Base-by-base conservation (phyloP, 2,888 invertebrate species). In the Platycnemis pennipes region DNA sequence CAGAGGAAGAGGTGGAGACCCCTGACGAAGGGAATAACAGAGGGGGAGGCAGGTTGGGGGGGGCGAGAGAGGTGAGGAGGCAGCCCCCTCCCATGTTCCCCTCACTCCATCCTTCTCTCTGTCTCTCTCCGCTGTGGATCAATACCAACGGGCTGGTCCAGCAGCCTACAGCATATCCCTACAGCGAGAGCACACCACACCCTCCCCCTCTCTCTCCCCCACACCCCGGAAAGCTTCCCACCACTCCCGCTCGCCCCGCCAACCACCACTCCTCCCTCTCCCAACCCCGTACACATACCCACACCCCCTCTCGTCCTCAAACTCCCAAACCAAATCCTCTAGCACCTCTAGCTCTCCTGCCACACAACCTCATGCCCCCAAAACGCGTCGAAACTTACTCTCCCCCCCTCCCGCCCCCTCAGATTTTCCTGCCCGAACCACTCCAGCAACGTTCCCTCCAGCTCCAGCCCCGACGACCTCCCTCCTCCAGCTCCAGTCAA, bases 131-230 rank as follows among this genome's bases (percentile, higher is more conserved):
- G 86, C 87, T 45, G 45, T 46, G 44, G 87, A 87, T 87, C 87
- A 87, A 87, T 87, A 87, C 77, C 31, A n/a, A 77, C 87, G 87
- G n/a, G 87, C 87, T 87, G 87, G 87, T 87, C 87, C 87, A 87
- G 87, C 87, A 42, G 87, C 77, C 77, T 77, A 77, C 87, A 87
- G 87, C 87, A 87, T 77, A 77, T 87, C 87, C 87, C 44, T 45
- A 87, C 87, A 46, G 87, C 87, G 87, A n/a, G 45, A n/a, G 87
- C 87, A 46, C 87, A 87, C 87, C 87, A 45, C 44, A 45, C 87
- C 45, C 87, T 44, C n/a, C 44, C 87, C 69, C 22, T 5, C 63
- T n/a, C 22, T n/a, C 4, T 26, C 63, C 5, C 5, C 63, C 63
- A n/a, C 7, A 26, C 26, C 49, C 49, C 49, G 11, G 49, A 11